A percentile compares a stretch with the other conserved stretches of the same genome.
These are phyloP conservation scores for Cerastoderma edule DNA, from an alignment of 2,888 invertebrate genomes.

Conservation along the genomic window DNA sequence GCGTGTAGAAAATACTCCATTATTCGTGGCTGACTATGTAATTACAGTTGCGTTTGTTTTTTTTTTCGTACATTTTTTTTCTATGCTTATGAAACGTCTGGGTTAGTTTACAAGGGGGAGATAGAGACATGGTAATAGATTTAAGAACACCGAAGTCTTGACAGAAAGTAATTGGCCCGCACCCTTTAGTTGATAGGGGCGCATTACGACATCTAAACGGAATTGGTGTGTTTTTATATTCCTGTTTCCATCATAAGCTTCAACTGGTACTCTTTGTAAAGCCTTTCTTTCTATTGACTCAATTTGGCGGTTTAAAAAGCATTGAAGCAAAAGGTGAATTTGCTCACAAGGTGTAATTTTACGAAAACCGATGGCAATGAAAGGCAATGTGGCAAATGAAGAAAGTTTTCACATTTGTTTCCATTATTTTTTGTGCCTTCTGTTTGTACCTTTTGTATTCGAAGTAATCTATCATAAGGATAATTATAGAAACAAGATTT, in stretches of 20 bases:
- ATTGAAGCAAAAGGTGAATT: neutral
- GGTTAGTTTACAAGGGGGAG: neutral
- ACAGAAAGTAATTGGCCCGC: constrained; percentile 7
- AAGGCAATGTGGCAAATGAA: too few species aligned
- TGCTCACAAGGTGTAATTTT: neutral
- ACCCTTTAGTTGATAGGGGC: too few species aligned
- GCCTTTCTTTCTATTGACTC: neutral
- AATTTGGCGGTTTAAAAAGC: neutral
- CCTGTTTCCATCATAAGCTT: neutral
- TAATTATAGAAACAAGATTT: too few species aligned
- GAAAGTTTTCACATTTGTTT: too few species aligned
- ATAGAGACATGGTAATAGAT: neutral
- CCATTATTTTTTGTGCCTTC: too few species aligned
- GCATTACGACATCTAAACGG: too few species aligned
- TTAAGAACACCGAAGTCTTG: constrained; percentile 1
- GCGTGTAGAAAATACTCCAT: too few species aligned
- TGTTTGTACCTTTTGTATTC: too few species aligned
- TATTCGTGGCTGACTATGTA: too few species aligned
- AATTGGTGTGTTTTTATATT: neutral
- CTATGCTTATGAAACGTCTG: neutral
- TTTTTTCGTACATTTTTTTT: neutral
- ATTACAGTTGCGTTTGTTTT: neutral
- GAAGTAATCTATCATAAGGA: too few species aligned
- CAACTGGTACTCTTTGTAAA: neutral
- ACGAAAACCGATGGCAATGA: too few species aligned